Conservation (phyloP, 2,888 invertebrate species). For the Lasiommata megera region DNA sequence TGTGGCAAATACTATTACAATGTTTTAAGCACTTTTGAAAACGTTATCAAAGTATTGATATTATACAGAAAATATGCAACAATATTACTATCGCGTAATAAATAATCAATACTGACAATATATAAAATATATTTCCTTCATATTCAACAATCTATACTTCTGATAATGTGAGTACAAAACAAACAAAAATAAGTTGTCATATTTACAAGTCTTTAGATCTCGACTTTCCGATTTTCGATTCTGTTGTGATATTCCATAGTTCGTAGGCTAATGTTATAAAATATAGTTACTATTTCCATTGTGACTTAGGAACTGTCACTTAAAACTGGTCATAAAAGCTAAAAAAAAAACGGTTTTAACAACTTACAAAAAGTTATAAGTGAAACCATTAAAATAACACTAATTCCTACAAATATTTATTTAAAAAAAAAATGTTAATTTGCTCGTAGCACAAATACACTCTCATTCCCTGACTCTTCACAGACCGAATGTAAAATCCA, state of each 20-base stretch:
- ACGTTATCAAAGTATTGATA: constrained; percentile 19
- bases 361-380: constrained; percentile 74
- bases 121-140: constrained; percentile 62
- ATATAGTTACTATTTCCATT: constrained; percentile 49
- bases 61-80: constrained; percentile 30
- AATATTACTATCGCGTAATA: constrained; percentile 38
- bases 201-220: constrained; percentile 59
- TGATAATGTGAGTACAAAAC: constrained; percentile 62
- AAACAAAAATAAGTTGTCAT: constrained; percentile 57
- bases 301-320: constrained; percentile 67
- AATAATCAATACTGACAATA: constrained; percentile 45
- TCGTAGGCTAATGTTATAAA: constrained; percentile 54
- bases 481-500: constrained; percentile 72
- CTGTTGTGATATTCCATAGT: constrained; percentile 36
- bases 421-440: constrained; percentile 69
- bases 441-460: constrained; percentile 77
- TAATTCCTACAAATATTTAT: constrained; percentile 73
- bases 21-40: constrained; percentile 39
- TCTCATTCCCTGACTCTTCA: constrained; percentile 70
- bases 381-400: constrained; percentile 72
- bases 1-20: constrained; percentile 29
- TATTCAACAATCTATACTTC: constrained; percentile 66
- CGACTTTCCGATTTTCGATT: constrained; percentile 45
- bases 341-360: constrained; percentile 66
- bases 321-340: constrained; percentile 73